Evolutionary conservation across 1,140 invertebrate species (phyloP), one percentile per base, ranked within the genome.

Genomic region (Brachionus rotundiformis): DNA sequence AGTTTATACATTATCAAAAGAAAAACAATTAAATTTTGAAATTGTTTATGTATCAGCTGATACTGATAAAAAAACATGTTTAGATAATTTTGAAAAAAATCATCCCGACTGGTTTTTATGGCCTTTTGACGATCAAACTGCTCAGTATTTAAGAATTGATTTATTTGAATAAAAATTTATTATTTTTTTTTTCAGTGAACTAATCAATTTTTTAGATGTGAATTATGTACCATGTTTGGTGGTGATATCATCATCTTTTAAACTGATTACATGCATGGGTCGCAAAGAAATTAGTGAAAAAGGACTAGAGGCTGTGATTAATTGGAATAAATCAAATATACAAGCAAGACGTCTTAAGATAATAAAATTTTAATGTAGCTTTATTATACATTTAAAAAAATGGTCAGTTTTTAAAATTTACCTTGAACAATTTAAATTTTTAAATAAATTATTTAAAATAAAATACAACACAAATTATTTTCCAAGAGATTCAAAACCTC

Each of bases 91-190:
- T 44, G 23, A 31, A 10, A 1, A 19, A 44, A 44, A 44, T 29
- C 68, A 73, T n/a, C n/a, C 36, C 7, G 36, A 73, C 10, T 73
- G 68, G 68, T 73, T 44, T 23, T 73, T 73, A 73, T 73, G 39
- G 36, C 68, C 68, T 10, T 44, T 13, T 25, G 10, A 73, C 19
- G n/a, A 44, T 41, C 23, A 73, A 44, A 19, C 27, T 3, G 11
- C 19, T 4, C 19, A 73, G 68, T 73, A 73, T 39, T n/a, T n/a
- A n/a, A n/a, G 7, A n/a, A 10, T 19, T 4, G 19, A n/a, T 33
- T 33, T 33, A 68, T 36, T 36, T 16, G 10, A 68, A 0, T 31
- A 63, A 1, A 19, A 4, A 47, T 39, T 44, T 44, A 11, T 11
- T 27, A 44, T 4, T 11, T 7, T 29, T 47, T 44, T 73, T 68